These are phyloP conservation scores for Drosophila mettleri DNA, from an alignment of 2,888 invertebrate genomes.

Conservation along the genomic window DNA sequence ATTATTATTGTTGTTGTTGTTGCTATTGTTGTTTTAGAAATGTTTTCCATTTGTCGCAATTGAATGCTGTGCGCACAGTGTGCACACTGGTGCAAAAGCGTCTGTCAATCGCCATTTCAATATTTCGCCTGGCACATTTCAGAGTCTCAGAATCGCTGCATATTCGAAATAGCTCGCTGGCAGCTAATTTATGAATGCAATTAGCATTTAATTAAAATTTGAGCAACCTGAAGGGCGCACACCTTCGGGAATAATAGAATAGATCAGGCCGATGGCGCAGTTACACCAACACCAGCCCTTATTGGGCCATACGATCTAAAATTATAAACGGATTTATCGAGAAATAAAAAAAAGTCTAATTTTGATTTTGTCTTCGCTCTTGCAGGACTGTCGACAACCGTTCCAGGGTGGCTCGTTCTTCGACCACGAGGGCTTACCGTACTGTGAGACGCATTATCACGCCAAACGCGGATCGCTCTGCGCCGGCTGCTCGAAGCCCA, in stretches of 20 bases:
- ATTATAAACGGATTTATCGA: not conserved
- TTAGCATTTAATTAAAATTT: conserved; percentile 51
- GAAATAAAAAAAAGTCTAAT: not conserved
- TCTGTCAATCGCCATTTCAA: conserved; percentile 29
- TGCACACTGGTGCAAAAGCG: conserved; percentile 45
- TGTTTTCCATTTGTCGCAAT: conserved; percentile 55
- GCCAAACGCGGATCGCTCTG: conserved; percentile 98
- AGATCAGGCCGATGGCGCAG: conserved; percentile 7
- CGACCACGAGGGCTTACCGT: conserved; percentile 98
- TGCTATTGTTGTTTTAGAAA: conserved; percentile 35
- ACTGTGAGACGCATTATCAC: conserved; percentile 99
- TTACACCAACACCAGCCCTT: not conserved
- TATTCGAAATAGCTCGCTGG: conserved; percentile 35
- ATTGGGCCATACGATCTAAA: conserved; percentile 1
- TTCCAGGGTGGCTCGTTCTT: conserved; percentile 99
- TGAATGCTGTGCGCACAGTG: conserved; percentile 41
- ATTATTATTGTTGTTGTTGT: conserved; percentile 5
- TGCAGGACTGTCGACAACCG: conserved; percentile 97
- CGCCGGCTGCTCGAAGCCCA: conserved; percentile 98
- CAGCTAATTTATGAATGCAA: conserved; percentile 76
- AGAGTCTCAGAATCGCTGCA: conserved; percentile 24
- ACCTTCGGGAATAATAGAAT: conserved; percentile 3
- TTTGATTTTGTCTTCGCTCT: conserved; percentile 59
- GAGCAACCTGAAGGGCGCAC: conserved; percentile 5
- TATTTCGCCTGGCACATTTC: conserved; percentile 47